These are phyloP conservation scores for Palaemon carinicauda DNA, from an alignment of 1,140 invertebrate species.

Conservation along the genomic window DNA sequence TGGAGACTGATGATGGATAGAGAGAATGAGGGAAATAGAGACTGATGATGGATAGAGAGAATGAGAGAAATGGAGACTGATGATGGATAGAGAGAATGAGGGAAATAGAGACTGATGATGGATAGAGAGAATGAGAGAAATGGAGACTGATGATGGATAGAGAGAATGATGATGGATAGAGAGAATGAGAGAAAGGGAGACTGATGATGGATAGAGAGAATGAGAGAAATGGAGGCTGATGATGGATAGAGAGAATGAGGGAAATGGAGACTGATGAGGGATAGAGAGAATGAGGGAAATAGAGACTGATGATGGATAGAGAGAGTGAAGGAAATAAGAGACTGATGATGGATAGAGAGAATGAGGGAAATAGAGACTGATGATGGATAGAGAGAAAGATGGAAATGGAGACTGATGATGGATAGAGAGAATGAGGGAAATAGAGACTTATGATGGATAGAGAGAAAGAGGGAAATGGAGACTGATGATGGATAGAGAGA, in stretches of 20 bases:
- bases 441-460: too few relatives aligned
- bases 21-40: too few relatives aligned
- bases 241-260: slow-evolving; percentile 33
- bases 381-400: background rate
- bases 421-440: too few relatives aligned
- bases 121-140: background rate
- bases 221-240: slow-evolving; percentile 9
- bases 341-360: background rate
- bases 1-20: background rate
- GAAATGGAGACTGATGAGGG: background rate
- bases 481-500: too few relatives aligned
- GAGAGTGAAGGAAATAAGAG: too few relatives aligned
- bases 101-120: background rate
- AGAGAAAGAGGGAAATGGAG: too few relatives aligned
- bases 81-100: slow-evolving; percentile 35
- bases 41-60: background rate
- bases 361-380: background rate
- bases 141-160: background rate
- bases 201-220: background rate
- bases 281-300: background rate
- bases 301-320: background rate
- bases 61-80: slow-evolving; percentile 11
- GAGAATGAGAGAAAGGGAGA: background rate
- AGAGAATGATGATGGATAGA: background rate
- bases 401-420: too few relatives aligned